Conservation (phyloP, 2,113 vertebrate species). For the Nibea albiflora region DNA sequence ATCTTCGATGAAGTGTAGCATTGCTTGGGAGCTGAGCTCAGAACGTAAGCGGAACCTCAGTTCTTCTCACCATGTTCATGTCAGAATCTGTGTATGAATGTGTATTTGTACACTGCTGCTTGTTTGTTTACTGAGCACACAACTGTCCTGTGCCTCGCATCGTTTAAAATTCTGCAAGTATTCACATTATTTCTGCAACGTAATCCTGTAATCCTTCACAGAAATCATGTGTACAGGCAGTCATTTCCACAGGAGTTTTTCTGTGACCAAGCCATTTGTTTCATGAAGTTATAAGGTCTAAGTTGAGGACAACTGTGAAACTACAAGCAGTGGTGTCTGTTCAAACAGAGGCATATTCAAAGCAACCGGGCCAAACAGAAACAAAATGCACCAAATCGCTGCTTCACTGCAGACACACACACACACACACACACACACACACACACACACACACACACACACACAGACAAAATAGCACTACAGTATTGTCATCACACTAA, state of each 20-base stretch:
- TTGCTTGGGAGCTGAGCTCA: constrained; percentile 36
- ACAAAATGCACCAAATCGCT: not conserved
- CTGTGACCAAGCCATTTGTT: constrained; percentile 12
- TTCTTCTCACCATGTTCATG: constrained; percentile 30
- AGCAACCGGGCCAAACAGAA: not conserved
- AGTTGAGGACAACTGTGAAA: not conserved
- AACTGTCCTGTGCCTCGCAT: not conserved
- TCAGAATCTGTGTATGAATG: constrained; percentile 18
- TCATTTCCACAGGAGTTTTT: not conserved
- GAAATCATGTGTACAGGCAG: constrained; percentile 18
- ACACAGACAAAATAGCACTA: not conserved
- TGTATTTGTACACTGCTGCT: constrained; percentile 7
- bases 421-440: not conserved
- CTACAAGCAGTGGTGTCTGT: not conserved
- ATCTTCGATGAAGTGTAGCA: constrained; percentile 29
- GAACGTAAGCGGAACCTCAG: constrained; percentile 24
- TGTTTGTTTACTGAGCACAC: constrained; percentile 52
- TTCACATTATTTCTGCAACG: not conserved
- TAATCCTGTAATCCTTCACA: not conserved
- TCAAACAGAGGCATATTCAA: constrained; percentile 12
- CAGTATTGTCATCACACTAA: not conserved
- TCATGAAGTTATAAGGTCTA: not conserved
- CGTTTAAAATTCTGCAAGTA: constrained; percentile 14
- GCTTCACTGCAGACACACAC: not conserved
- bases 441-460: not conserved